A percentile compares a stretch with the other conserved stretches of the same genome.
Evolutionary conservation across 23 tunicate genomes (phyloP).

Genomic region (Ascidia mentula): DNA sequence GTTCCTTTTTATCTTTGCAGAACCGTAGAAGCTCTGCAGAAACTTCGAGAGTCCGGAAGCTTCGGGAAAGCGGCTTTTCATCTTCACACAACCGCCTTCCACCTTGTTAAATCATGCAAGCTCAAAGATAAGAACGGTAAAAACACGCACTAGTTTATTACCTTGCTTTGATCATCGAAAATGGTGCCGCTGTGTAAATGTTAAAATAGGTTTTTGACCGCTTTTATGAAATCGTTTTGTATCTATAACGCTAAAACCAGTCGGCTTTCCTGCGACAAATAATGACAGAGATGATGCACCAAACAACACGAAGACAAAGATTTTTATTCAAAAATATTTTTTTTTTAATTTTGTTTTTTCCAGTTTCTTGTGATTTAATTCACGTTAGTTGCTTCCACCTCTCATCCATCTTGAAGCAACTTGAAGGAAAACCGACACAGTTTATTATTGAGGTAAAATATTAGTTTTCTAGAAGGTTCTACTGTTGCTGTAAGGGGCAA

Average conservation of each 20-base stretch:
- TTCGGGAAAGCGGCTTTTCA: background rate
- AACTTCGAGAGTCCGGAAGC: background rate
- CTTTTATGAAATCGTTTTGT: too few species aligned
- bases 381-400: background rate
- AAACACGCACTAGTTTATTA: background rate
- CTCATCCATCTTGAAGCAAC: background rate
- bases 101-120: constrained; percentile 15
- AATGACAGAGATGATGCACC: too few species aligned
- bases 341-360: too few species aligned
- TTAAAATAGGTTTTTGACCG: too few species aligned
- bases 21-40: constrained; percentile 9
- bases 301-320: too few species aligned
- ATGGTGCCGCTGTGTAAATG: too few species aligned
- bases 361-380: background rate
- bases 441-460: background rate
- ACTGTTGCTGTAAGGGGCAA: background rate
- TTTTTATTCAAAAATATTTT: too few species aligned
- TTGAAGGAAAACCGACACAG: background rate
- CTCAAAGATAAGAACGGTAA: background rate
- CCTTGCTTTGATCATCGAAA: too few species aligned
- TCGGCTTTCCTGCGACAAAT: too few species aligned
- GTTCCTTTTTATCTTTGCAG: constrained; percentile 11
- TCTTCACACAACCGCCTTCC: constrained; percentile 23
- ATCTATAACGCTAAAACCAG: too few species aligned
- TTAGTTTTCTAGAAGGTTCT: background rate